Evolutionary conservation across 2,888 invertebrate species (phyloP).

Genomic region (Camptogramma bilineatum): DNA sequence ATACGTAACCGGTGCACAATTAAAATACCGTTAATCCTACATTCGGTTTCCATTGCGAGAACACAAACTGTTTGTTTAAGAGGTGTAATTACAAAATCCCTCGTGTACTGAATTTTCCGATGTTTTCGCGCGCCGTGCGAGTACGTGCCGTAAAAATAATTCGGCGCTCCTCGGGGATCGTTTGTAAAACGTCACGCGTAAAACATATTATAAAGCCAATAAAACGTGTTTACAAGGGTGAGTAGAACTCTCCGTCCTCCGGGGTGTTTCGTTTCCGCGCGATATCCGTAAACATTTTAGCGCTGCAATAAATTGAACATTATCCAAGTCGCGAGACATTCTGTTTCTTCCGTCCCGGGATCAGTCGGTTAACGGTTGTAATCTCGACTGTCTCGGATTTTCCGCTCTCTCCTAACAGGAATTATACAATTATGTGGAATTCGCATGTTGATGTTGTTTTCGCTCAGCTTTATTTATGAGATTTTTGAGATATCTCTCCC

Average conservation of each 20-base stretch:
- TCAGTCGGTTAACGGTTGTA: slow-evolving; percentile 83
- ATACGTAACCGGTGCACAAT: slow-evolving; percentile 47
- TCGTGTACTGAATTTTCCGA: slow-evolving; percentile 75
- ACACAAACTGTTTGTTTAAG: slow-evolving; percentile 74
- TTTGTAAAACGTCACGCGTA: slow-evolving; percentile 86
- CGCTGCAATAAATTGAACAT: slow-evolving; percentile 84
- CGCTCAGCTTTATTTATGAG: slow-evolving; percentile 50
- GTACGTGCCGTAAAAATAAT: slow-evolving; percentile 84
- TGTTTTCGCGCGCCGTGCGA: slow-evolving; percentile 73
- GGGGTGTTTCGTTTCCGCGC: slow-evolving; percentile 70
- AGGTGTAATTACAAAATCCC: slow-evolving; percentile 81
- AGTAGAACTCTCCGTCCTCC: slow-evolving; percentile 76
- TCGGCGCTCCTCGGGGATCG: slow-evolving; percentile 83
- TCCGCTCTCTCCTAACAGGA: slow-evolving; percentile 70
- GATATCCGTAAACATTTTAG: slow-evolving; percentile 85
- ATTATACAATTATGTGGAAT: slow-evolving; percentile 77
- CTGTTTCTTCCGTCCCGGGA: slow-evolving; percentile 81
- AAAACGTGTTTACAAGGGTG: slow-evolving; percentile 86
- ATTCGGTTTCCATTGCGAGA: slow-evolving; percentile 59
- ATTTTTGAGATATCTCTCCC: slow-evolving; percentile 48
- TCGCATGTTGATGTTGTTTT: slow-evolving; percentile 64
- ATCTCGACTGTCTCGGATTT: slow-evolving; percentile 79
- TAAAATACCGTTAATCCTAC: slow-evolving; percentile 56
- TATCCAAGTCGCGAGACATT: slow-evolving; percentile 83
- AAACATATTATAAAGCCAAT: slow-evolving; percentile 86